Conservation (phyloP, 2,888 invertebrate species). For the Xanthorhoe designata region DNA sequence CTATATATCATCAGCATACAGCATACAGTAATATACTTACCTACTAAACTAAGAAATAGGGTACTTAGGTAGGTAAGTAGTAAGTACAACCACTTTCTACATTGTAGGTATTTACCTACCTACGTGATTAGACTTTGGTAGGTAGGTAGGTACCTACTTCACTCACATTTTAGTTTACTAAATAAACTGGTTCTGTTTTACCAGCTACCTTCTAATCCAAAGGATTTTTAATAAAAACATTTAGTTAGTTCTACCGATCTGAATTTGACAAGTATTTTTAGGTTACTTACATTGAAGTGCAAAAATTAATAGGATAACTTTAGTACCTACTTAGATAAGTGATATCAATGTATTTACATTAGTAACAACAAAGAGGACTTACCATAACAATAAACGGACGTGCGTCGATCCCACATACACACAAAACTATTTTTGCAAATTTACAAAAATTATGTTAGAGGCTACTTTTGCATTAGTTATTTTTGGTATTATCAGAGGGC, state of each 20-base stretch:
- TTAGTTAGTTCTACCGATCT: too few species aligned
- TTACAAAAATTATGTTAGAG: slow-evolving; percentile 66
- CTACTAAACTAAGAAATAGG: too few species aligned
- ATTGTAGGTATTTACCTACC: too few species aligned
- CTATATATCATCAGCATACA: too few species aligned
- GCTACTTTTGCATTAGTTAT: slow-evolving; percentile 61
- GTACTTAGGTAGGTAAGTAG: background rate
- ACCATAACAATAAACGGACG: slow-evolving; percentile 74
- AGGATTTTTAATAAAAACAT: slow-evolving; percentile 3
- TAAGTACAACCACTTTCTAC: background rate
- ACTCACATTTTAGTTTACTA: background rate
- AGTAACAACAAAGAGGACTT: slow-evolving; percentile 63
- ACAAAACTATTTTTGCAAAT: slow-evolving; percentile 63
- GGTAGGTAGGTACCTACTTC: too few species aligned
- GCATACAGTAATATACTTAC: too few species aligned
- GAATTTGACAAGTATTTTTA: slow-evolving; percentile 24
- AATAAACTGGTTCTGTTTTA: background rate
- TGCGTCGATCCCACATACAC: slow-evolving; percentile 66
- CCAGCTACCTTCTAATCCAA: background rate
- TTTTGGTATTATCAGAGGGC: slow-evolving; percentile 61
- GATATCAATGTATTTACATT: slow-evolving; percentile 43
- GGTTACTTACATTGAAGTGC: slow-evolving; percentile 26
- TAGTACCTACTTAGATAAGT: too few species aligned
- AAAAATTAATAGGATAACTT: slow-evolving; percentile 15
- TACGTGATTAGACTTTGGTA: background rate